Conservation (phyloP, 2,113 vertebrate genomes). For the Centropus unirufus region DNA sequence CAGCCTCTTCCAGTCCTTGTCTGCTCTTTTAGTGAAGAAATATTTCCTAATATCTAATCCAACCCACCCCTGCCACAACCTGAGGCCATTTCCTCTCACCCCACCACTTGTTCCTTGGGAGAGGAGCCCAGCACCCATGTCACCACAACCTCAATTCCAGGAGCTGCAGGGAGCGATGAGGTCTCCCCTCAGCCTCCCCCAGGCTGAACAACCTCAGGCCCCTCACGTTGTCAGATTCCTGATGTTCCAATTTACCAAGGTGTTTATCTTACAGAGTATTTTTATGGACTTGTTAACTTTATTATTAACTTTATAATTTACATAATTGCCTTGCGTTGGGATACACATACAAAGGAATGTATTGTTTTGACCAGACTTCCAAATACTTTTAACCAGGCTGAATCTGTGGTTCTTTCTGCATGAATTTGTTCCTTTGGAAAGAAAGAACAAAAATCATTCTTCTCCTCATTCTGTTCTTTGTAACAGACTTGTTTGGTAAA, state of each 20-base stretch:
- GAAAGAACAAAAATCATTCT: fast-evolving
- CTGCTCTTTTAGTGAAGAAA: no score
- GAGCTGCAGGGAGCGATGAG: no score
- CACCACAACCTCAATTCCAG: no score
- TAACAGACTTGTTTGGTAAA: background rate
- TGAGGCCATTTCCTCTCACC: no score
- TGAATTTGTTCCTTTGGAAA: background rate
- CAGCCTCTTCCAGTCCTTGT: no score
- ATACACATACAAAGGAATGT: background rate
- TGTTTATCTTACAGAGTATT: background rate
- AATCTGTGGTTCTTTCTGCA: background rate
- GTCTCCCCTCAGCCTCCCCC: no score
- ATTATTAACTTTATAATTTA: background rate
- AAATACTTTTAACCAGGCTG: fast-evolving
- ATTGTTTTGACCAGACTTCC: background rate
- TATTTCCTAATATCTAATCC: no score
- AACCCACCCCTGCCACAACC: no score
- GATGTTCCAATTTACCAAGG: background rate
- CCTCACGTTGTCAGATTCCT: background rate
- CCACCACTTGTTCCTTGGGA: no score
- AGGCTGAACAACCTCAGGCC: no score
- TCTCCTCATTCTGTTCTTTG: background rate
- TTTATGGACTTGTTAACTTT: background rate
- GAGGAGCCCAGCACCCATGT: no score
- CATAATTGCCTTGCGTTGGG: background rate